Conservation (phyloP, 2,888 invertebrate species). For the Rhopalosiphum nymphaeae region DNA sequence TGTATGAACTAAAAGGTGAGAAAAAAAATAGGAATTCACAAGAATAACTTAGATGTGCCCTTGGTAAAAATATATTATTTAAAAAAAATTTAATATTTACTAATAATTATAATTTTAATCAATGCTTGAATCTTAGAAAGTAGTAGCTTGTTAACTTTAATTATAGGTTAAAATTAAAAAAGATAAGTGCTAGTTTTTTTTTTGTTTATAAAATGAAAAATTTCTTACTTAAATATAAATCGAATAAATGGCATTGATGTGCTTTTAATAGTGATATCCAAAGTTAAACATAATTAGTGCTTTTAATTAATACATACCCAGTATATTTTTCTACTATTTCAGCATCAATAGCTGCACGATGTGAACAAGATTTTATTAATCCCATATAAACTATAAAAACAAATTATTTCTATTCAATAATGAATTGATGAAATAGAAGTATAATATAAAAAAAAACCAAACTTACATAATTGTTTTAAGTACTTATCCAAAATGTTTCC, state of each 20-base stretch:
- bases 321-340: constrained; percentile 46
- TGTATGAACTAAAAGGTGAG: neutral
- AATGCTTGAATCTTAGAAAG: too few species aligned
- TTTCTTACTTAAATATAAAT: constrained; percentile 53
- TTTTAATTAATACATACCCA: constrained; percentile 29
- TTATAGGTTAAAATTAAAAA: neutral
- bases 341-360: constrained; percentile 48
- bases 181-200: neutral
- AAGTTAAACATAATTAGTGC: constrained; percentile 41
- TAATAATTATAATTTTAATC: neutral
- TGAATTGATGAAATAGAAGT: neutral
- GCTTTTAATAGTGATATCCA: constrained; percentile 55
- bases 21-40: neutral
- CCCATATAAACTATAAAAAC: constrained; percentile 33
- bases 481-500: constrained; percentile 30
- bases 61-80: neutral
- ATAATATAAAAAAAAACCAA: neutral
- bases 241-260: constrained; percentile 24
- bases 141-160: neutral
- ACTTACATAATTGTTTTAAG: constrained; percentile 48
- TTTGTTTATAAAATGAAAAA: neutral
- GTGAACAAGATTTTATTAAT: constrained; percentile 56
- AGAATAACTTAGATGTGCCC: neutral
- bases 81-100: too few species aligned
- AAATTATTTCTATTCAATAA: neutral